Evolutionary conservation across 2,113 vertebrate genomes (phyloP).

Genomic region (Gavialis gangeticus): DNA sequence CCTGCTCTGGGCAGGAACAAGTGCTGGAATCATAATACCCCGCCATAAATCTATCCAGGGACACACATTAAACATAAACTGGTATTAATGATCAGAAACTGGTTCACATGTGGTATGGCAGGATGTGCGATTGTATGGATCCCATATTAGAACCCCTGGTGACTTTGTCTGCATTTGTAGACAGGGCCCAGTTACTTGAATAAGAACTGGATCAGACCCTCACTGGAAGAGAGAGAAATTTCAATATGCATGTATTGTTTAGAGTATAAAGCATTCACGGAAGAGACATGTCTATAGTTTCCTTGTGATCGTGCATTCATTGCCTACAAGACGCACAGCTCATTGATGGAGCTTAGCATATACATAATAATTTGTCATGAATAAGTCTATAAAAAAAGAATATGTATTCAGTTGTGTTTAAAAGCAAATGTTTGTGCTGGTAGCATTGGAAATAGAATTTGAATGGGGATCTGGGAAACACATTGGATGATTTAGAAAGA

Average conservation of each 20-base stretch:
- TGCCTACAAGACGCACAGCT: background rate
- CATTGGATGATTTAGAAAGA: background rate
- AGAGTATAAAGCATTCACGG: background rate
- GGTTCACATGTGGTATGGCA: too few species aligned
- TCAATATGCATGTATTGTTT: background rate
- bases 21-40: too few species aligned
- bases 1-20: too few species aligned
- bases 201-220: background rate
- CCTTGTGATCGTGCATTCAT: background rate
- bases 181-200: too few species aligned
- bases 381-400: background rate
- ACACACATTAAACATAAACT: too few species aligned
- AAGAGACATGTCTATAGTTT: background rate
- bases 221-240: background rate
- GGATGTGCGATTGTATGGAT: too few species aligned
- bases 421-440: slow-evolving; percentile 36
- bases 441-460: slow-evolving; percentile 42
- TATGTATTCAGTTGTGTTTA: slow-evolving; percentile 8
- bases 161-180: too few species aligned
- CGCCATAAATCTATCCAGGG: too few species aligned
- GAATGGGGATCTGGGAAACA: slow-evolving; percentile 26
- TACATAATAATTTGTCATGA: background rate
- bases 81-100: too few species aligned
- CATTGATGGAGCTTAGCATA: background rate
- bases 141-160: too few species aligned